These are phyloP conservation scores for Pampus argenteus DNA, from an alignment of 2,797 vertebrate species.

Conservation along the genomic window DNA sequence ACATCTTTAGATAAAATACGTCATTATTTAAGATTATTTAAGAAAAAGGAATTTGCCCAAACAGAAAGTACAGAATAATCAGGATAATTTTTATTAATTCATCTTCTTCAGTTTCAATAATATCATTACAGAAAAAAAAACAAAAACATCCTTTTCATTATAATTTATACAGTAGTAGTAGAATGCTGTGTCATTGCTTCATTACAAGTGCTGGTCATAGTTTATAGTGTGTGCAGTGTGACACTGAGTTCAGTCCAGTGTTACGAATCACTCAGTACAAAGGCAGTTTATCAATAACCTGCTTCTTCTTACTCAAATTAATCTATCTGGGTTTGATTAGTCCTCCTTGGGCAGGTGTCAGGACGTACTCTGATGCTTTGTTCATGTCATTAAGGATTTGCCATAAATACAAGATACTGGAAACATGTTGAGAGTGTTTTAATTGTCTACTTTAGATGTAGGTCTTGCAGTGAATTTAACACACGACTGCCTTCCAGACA, in stretches of 20 bases:
- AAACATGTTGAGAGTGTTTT: conserved; percentile 5
- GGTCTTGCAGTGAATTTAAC: conserved; percentile 7
- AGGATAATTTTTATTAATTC: conserved; percentile 94
- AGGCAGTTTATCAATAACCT: conserved; percentile 81
- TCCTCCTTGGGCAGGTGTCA: conserved; percentile 72
- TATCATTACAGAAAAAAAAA: conserved; percentile 99
- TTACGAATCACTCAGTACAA: conserved; percentile 81
- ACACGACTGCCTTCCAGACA: neutral
- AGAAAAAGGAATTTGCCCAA: conserved; percentile 2
- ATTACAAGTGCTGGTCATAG: conserved; percentile 85
- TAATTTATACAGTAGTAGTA: conserved; percentile 82
- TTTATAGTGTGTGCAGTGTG: conserved; percentile 83
- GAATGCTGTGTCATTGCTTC: conserved; percentile 85
- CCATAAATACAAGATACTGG: conserved; percentile 28
- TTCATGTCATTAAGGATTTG: conserved; percentile 45
- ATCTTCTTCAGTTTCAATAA: conserved; percentile 94
- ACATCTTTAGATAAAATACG: neutral
- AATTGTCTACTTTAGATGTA: conserved; percentile 3
- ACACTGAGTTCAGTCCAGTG: conserved; percentile 80
- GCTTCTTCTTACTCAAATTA: conserved; percentile 78
- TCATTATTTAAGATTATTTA: neutral
- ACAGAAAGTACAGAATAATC: conserved; percentile 92
- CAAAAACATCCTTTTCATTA: conserved; percentile 83
- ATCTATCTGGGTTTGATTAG: conserved; percentile 70
- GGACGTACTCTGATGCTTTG: conserved; percentile 57